Percentiles rank a stretch among this genome's conserved stretches.
phyloP scores from a whole-genome alignment of 2,888 invertebrate genomes.

The Heliconius charithonia region DNA sequence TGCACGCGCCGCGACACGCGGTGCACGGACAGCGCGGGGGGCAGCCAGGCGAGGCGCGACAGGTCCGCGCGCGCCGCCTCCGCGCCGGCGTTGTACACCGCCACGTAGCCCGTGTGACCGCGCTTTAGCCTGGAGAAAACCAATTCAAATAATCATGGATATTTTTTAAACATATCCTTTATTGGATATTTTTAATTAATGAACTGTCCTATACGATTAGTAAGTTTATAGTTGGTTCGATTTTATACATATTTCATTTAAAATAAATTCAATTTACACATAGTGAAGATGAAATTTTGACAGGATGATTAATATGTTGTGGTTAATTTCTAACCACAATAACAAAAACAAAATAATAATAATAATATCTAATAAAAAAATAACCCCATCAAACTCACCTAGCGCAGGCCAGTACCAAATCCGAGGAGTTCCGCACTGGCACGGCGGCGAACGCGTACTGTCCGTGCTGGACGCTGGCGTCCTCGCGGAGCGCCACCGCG shows the following conservation, averaged over 20 bases:
- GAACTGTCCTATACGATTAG: too few relatives aligned
- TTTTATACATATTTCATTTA: too few relatives aligned
- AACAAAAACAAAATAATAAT: too few relatives aligned
- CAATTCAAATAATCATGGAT: too few relatives aligned
- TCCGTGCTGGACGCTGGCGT: conserved; percentile 87
- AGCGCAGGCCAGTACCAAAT: conserved; percentile 85
- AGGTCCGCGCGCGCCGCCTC: conserved; percentile 82
- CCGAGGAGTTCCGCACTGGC: conserved; percentile 75
- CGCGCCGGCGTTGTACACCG: conserved; percentile 86
- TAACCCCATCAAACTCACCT: conserved; percentile 70
- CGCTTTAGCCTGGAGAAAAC: conserved; percentile 84
- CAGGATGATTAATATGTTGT: too few relatives aligned
- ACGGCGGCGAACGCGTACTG: conserved; percentile 68
- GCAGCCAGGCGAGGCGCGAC: conserved; percentile 74
- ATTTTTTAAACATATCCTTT: too few relatives aligned
- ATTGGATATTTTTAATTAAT: too few relatives aligned
- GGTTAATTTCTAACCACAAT: too few relatives aligned
- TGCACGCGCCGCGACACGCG: conserved; percentile 79
- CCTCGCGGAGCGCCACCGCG: conserved; percentile 71
- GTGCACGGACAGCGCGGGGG: conserved; percentile 84
- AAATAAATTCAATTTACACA: too few relatives aligned
- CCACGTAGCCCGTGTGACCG: conserved; percentile 90
- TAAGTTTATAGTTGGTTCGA: too few relatives aligned
- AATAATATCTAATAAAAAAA: background rate
- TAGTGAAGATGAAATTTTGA: too few relatives aligned